Evolutionary conservation across 2,113 vertebrate species (phyloP).

Genomic region (Mus pahari): DNA sequence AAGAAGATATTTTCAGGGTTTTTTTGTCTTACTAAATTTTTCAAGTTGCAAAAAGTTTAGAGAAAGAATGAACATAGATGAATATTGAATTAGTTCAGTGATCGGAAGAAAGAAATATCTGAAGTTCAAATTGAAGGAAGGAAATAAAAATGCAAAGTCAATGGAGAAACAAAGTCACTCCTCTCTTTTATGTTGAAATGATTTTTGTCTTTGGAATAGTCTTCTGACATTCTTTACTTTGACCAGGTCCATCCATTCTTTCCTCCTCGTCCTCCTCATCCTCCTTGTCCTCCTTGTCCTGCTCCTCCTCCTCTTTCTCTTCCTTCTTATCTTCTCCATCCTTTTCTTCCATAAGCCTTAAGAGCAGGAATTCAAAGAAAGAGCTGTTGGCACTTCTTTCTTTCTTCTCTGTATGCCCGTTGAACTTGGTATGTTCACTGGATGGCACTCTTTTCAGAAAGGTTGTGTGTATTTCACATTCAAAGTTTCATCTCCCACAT

Average conservation of each 20-base stretch:
- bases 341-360: neutral
- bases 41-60: neutral
- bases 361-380: neutral
- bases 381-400: neutral
- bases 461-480: neutral
- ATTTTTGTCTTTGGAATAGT: slow-evolving; percentile 14
- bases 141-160: neutral
- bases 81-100: neutral
- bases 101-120: neutral
- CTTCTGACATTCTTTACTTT: neutral
- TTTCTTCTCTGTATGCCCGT: neutral
- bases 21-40: slow-evolving; percentile 36
- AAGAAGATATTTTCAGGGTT: neutral
- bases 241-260: neutral
- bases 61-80: neutral
- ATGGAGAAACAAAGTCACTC: neutral
- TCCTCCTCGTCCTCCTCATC: fast-evolving
- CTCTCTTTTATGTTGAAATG: neutral
- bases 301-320: fast-evolving
- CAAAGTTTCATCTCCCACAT: neutral
- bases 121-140: neutral
- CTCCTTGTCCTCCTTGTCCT: neutral
- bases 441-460: neutral
- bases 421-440: neutral
- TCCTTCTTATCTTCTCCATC: too few relatives aligned